These are phyloP conservation scores for Steinernema feltiae DNA, from an alignment of 1,140 invertebrate species.

Conservation along the genomic window DNA sequence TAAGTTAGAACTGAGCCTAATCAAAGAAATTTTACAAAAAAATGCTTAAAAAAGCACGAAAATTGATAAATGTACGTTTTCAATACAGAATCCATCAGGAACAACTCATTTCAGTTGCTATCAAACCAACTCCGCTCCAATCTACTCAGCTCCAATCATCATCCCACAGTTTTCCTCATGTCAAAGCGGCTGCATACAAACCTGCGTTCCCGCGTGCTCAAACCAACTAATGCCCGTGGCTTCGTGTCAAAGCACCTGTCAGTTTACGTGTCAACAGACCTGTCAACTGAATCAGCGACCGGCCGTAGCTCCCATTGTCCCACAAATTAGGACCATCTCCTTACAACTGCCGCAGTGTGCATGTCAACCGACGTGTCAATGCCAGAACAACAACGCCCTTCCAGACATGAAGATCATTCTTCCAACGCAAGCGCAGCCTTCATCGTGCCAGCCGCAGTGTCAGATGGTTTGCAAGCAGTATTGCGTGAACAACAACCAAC, in stretches of 20 bases:
- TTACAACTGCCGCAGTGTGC: not conserved
- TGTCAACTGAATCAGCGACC: not conserved
- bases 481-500: conserved; percentile 7
- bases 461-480: not conserved
- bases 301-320: not conserved
- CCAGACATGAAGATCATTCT: not conserved
- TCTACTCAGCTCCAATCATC: not conserved
- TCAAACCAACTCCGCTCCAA: not conserved
- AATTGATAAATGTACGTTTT: too few species aligned
- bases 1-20: not conserved
- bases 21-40: not conserved
- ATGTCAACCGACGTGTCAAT: not conserved
- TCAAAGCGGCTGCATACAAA: not conserved
- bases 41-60: too few species aligned
- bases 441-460: not conserved
- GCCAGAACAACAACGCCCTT: not conserved
- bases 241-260: conserved; percentile 6
- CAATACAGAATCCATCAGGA: too few species aligned
- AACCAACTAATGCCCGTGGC: not conserved
- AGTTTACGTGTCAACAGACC: not conserved
- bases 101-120: not conserved
- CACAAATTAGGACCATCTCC: not conserved
- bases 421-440: not conserved
- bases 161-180: not conserved
- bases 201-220: not conserved